Base-by-base conservation (phyloP, 2,113 vertebrate species). In the Bothrops jararaca region DNA sequence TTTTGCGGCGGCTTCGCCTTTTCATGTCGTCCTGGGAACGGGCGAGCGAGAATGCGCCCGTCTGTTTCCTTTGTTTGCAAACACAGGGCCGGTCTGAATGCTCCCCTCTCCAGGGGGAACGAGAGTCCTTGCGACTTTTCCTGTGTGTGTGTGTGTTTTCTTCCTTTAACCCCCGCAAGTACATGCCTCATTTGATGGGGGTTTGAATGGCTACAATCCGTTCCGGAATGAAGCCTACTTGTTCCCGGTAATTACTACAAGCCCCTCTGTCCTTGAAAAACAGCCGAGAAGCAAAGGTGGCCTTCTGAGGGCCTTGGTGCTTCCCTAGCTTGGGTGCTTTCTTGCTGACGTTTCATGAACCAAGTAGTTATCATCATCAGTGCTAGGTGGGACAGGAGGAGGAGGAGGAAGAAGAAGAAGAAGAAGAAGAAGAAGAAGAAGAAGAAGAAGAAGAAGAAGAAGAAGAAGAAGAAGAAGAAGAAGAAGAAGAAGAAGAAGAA, bases 21-120 rank as follows among this genome's bases (percentile, higher is more conserved):
- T 95, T 97, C 96, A 95, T 95, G 86, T 80, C 94, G 18, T 89
- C 92, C n/a, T n/a, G 69, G 91, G 89, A 95, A 93, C 91, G 93
- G 92, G 89, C 89, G 56, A 94, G 88, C 92, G 87, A 54, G 86
- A 53, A 90, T 91, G 88, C 94, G 48, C 93, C 92, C 94, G 94
- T 64, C 89, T 96, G 42, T 0, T 88, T 94, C 93, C 94, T 96
- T 56, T 94, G 88, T 95, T 86, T 95, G 93, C 57, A 64, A 96
- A 95, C 91, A 57, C 93, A 93, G 96, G 89, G 92, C 95, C 48
- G 64, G 74, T 56, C 89, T 93, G 24, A 90, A 92, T 91, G 85
- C 58, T 90, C 48, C 88, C 9, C 91, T 52, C 69, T 60, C 54
- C 23, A 45, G 3, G n/a, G n/a, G 60, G 22, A 56, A 56, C 22